Base-by-base conservation (phyloP, 92 coral and sea anemone genomes). In the Paragorgia papillata region DNA sequence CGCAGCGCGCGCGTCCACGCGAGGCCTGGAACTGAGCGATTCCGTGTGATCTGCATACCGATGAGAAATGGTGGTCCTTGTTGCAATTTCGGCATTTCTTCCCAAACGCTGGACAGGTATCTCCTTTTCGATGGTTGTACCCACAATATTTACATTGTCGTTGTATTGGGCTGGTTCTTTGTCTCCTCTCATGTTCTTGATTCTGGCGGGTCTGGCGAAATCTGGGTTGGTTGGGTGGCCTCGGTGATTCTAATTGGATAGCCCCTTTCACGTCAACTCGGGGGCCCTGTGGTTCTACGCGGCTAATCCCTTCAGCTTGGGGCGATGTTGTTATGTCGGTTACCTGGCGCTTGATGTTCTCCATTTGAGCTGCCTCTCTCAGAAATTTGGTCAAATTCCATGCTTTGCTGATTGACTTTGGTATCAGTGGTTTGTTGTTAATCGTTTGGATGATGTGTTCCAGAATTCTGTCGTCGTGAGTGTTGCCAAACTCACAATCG, bases 401-500 rank as follows among this genome's bases (percentile, higher is more conserved):
- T 39, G 73, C 74, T 68, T 85, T 88, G 84, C 68, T 88, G 64
- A 85, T 80, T 2, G 89, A 58, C 63, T 88, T 85, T 69, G 80
- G 86, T 2, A 85, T 88, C 0, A 81, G 70, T 15, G 55, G 28
- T 77, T 73, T 77, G 62, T 81, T 76, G 56, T 85, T 74, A 22
- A 60, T 80, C 20, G 86, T 84, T 51, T 88, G 82, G 73, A 87
- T 84, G 31, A 84, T 65, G 50, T 83, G 88, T 46, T 87, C 83
- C 55, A 87, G 66, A 49, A 87, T 69, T 43, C 85, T 25, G 22
- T 79, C 85, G 25, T 78, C 85, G 21, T 81, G 80, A 14, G 66
- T 75, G 6, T 58, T 75, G 60, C 80, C 85, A 62, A 87, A 79
- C 46, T 83, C 76, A 25, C 91, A 83, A 5, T 79, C 70, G 30